Base-by-base conservation (phyloP, 2,797 vertebrate genomes). In the Okamejei kenojei region DNA sequence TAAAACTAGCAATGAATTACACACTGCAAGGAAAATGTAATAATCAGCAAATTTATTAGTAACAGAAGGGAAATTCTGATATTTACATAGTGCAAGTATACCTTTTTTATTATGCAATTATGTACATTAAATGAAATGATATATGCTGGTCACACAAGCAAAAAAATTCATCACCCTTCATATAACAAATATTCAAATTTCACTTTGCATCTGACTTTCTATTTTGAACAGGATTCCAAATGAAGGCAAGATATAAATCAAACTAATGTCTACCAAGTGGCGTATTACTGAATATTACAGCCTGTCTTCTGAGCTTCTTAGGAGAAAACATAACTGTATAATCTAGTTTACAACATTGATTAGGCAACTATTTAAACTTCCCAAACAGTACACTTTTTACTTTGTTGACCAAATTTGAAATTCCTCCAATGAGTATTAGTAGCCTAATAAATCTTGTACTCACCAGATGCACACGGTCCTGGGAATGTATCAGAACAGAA, bases 71-170 rank as follows among this genome's bases (percentile, higher is more conserved):
- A 92, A 97, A 93, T 94, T 96, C 96, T 97, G 97, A 96, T 98
- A 98, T 99, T 97, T 99, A 99, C 98, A 99, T 97, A 98, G 98
- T 98, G 97, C 98, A 99, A 98, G 96, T 96, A 97, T 95, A 96
- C 95, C 95, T 94, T 95, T 73, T 95, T 97, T 97, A 96, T 97
- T 97, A 96, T 95, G 97, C 95, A 95, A 76, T 88, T 92, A 92
- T 74, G 35, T 92, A 92, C 88, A 90, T 68, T 90, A 90, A 91
- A 91, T 45, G 71, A 68, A 29, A 88, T 88, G 84, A 65, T 45
- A 45, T n/a, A 92, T 92, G 90, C 38, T 91, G n/a, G 90, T 45
- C 71, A 54, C 73, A 74, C 71, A 92, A 76, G 90, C 90, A 92
- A 38, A 92, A 45, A 58, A 74, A 73, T 23, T 73, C 10, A 71